Base-by-base conservation (phyloP, 2,888 invertebrate species). In the Coelopa pilipes region DNA sequence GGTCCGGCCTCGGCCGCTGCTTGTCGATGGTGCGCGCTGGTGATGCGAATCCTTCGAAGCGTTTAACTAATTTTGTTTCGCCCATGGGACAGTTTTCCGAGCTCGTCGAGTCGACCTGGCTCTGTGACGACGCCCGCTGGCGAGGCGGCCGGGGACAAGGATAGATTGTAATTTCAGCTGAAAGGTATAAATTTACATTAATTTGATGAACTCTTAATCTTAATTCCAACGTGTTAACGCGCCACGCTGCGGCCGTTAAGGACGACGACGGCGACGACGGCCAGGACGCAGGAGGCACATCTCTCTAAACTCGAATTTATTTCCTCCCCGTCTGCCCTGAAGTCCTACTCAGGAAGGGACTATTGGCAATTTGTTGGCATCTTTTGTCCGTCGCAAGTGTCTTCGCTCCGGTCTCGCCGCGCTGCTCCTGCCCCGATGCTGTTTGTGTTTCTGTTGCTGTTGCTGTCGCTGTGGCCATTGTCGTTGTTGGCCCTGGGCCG, bases 151-250 rank as follows among this genome's bases (percentile, higher is more conserved):
- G 34, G 47, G 24, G 57, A 46, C 17, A 45, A 46, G 72, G 57
- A 72, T 73, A 73, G 67, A 69, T 73, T 73, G 69, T 69, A 73
- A 68, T 69, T 73, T 69, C 63, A 53, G 63, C 55, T 63, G 55
- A 69, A 73, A 73, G 69, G 55, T 69, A 73, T 63, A 73, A 69
- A 73, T 73, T 73, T 73, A 62, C 73, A 73, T 70, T 69, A 73
- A 70, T 73, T 69, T 70, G 57, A 73, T 69, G 69, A 69, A 73
- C 62, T 69, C 63, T 63, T 73, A 73, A 70, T 73, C 62, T 73
- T 73, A 65, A 73, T 72, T 57, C 59, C 21, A n/a, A n/a, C 57
- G 24, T 59, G 21, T 70, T 60, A 70, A 59, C 70, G 13, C 21
- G 24, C 24, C 19, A 70, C 70, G 46, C 13, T 21, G 67, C 13